Evolutionary conservation across 2,888 invertebrate species (phyloP).

Genomic region (Papilio gigon): DNA sequence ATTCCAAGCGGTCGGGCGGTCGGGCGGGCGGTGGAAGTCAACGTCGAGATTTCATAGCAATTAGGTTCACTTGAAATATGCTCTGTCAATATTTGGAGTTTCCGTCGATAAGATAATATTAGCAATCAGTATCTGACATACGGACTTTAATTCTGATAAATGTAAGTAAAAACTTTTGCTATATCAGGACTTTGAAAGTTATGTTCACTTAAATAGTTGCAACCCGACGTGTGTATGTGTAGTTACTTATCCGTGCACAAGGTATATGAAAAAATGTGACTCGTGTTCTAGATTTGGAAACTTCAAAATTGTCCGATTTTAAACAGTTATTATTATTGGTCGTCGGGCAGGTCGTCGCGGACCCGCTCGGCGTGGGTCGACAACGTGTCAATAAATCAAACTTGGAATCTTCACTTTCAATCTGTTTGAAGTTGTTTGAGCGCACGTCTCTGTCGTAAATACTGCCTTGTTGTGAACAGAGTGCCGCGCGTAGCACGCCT

Average conservation of each 20-base stretch:
- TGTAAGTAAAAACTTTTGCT: too few species aligned
- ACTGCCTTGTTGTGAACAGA: slow-evolving; percentile 8
- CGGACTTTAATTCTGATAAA: too few species aligned
- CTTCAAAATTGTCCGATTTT: neutral
- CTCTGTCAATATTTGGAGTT: slow-evolving; percentile 13
- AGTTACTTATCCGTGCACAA: too few species aligned
- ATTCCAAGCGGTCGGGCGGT: slow-evolving; percentile 9
- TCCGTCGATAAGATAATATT: neutral
- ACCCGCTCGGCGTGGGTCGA: neutral
- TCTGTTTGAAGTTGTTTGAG: slow-evolving; percentile 19
- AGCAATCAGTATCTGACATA: too few species aligned
- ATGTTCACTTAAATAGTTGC: too few species aligned
- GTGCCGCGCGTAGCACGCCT: slow-evolving; percentile 3
- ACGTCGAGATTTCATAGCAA: slow-evolving; percentile 12
- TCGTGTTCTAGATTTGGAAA: neutral
- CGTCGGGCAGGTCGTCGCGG: neutral
- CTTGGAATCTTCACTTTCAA: slow-evolving; percentile 2
- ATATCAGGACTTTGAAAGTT: too few species aligned
- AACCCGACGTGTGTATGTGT: too few species aligned
- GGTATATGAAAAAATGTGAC: too few species aligned
- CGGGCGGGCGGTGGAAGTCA: slow-evolving; percentile 4
- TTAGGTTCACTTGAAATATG: slow-evolving; percentile 5
- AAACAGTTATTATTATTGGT: neutral
- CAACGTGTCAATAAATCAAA: neutral
- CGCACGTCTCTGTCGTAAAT: slow-evolving; percentile 15